Evolutionary conservation across 2,888 invertebrate species (phyloP).

Genomic region (Cataglyphis rosenhaueri): DNA sequence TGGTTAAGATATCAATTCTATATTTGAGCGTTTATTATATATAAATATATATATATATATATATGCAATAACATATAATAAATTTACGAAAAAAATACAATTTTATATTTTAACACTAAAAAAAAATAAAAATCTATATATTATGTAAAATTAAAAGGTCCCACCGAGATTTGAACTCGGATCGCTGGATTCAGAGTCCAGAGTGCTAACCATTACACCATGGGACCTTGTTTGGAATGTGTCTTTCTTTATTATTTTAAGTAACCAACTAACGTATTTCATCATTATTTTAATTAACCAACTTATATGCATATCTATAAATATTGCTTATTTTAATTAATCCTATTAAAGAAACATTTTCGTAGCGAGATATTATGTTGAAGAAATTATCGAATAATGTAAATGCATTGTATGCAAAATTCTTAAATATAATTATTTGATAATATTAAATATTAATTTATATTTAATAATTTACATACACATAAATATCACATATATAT

Average conservation of each 20-base stretch:
- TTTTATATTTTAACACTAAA: not conserved
- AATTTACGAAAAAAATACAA: not conserved
- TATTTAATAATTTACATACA: no score
- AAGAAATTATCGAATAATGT: not conserved
- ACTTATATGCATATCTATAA: not conserved
- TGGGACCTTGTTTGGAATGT: not conserved
- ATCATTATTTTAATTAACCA: no score
- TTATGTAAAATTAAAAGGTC: slow-evolving; percentile 85
- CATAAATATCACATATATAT: not conserved
- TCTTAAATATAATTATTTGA: not conserved
- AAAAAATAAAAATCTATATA: not conserved
- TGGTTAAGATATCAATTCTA: slow-evolving; percentile 9
- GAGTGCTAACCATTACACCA: slow-evolving; percentile 91
- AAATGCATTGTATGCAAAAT: not conserved
- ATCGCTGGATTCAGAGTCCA: slow-evolving; percentile 93
- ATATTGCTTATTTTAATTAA: no score
- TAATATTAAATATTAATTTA: no score
- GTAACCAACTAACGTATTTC: not conserved
- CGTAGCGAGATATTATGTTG: not conserved
- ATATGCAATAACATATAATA: not conserved
- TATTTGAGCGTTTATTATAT: no score
- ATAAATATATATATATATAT: not conserved
- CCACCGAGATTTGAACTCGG: slow-evolving; percentile 93
- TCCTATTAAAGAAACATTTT: no score
- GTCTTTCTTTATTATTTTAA: not conserved